phyloP scores from a whole-genome alignment of 37 sponge, comb jelly and placozoan species.

The Chondrilla cf. caribensis region DNA sequence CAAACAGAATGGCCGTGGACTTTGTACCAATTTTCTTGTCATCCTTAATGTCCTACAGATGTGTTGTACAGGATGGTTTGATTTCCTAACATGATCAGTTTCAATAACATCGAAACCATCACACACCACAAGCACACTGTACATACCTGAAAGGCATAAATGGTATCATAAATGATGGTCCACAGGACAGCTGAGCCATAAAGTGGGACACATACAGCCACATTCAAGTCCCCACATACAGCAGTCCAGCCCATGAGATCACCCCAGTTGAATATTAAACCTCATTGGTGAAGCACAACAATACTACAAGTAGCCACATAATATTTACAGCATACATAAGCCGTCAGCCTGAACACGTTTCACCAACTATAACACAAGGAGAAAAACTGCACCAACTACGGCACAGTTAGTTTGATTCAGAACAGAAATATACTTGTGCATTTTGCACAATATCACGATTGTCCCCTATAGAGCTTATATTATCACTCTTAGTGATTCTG shows the following conservation, averaged over 20 bases:
- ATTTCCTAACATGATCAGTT: neutral
- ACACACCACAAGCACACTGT: neutral
- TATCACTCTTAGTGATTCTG: no score
- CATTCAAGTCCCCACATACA: constrained; percentile 34
- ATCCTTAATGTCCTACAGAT: constrained; percentile 59
- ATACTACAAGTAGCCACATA: no score
- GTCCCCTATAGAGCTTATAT: no score
- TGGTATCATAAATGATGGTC: constrained; percentile 73
- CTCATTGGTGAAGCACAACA: neutral
- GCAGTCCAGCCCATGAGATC: constrained; percentile 64
- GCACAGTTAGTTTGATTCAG: no score
- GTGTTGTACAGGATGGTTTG: neutral
- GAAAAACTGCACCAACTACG: no score
- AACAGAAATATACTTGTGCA: no score
- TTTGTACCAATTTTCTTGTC: constrained; percentile 49
- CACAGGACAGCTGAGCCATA: constrained; percentile 56
- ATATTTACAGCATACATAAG: no score
- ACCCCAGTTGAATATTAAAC: constrained; percentile 66
- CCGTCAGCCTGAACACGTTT: no score
- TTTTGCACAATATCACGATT: no score
- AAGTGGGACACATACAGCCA: constrained; percentile 37
- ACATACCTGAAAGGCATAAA: constrained; percentile 63
- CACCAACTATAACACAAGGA: no score
- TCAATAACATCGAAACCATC: neutral
- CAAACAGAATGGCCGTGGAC: constrained; percentile 59